A percentile compares a stretch with the other conserved stretches of the same genome.
These are phyloP conservation scores for Canis aureus DNA, from an alignment of 2,113 vertebrate genomes.

Conservation along the genomic window DNA sequence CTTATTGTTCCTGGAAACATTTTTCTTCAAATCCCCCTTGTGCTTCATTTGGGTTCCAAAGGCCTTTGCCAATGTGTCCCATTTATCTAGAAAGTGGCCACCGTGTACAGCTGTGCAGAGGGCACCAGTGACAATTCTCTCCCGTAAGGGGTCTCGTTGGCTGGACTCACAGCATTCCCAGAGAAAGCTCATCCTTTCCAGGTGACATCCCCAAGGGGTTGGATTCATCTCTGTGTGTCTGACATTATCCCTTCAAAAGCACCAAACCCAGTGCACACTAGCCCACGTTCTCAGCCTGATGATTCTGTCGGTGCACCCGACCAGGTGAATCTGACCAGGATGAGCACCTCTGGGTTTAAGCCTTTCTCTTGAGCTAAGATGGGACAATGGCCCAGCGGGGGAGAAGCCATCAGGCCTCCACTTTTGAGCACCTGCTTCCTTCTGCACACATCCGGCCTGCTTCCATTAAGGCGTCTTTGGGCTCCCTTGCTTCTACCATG, in stretches of 20 bases:
- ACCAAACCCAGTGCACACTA: neutral
- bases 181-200: neutral
- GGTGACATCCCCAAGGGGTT: accelerated
- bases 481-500: neutral
- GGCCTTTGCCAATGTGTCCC: neutral
- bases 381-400: accelerated
- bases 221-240: neutral
- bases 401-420: neutral
- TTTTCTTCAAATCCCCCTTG: neutral
- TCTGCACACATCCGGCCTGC: neutral
- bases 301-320: too few relatives aligned
- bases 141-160: accelerated
- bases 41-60: neutral
- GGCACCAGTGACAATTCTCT: too few relatives aligned
- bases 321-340: too few relatives aligned
- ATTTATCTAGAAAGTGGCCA: neutral
- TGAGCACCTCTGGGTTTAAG: neutral
- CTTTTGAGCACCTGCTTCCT: neutral
- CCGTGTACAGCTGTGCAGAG: accelerated
- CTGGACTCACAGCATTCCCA: neutral
- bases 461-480: neutral
- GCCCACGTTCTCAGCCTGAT: too few relatives aligned
- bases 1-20: neutral
- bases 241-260: neutral
- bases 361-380: neutral